phyloP scores from a whole-genome alignment of 2,797 vertebrate species.

The Hoplostethus atlanticus region DNA sequence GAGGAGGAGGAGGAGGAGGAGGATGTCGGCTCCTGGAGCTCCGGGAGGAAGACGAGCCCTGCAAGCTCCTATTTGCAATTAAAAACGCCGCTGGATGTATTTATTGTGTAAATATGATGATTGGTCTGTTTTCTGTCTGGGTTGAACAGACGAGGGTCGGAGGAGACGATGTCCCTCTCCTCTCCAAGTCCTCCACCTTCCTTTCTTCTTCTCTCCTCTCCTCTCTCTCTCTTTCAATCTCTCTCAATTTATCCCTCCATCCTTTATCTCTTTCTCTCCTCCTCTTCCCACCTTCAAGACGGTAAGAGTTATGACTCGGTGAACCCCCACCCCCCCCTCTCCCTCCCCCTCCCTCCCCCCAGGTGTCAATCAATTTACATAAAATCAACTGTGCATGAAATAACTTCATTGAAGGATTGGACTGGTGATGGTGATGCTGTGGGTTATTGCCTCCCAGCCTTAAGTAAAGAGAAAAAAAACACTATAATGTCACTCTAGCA shows the following conservation, averaged over 20 bases:
- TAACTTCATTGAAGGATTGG: constrained; percentile 85
- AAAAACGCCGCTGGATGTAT: constrained; percentile 89
- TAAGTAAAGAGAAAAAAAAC: constrained; percentile 76
- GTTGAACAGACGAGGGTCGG: constrained; percentile 65
- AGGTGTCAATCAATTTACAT: constrained; percentile 94
- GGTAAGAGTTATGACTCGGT: constrained; percentile 89
- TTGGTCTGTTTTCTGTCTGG: constrained; percentile 84
- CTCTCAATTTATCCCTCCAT: background rate
- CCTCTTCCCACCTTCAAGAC: constrained; percentile 77
- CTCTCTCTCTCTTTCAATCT: constrained; percentile 16
- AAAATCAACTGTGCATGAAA: constrained; percentile 93
- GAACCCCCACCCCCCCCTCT: constrained; percentile 73
- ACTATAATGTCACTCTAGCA: constrained; percentile 79
- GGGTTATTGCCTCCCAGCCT: constrained; percentile 79
- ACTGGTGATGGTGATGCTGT: constrained; percentile 75
- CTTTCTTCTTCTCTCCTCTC: background rate
- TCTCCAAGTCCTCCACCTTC: background rate
- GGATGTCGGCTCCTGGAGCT: constrained; percentile 85
- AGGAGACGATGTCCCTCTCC: constrained; percentile 69
- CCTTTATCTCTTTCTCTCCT: constrained; percentile 19
- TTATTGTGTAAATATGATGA: constrained; percentile 93
- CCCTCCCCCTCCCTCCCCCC: constrained; percentile 75
- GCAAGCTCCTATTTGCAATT: constrained; percentile 94
- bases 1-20: too few relatives aligned
- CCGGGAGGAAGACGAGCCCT: constrained; percentile 86